A percentile compares a stretch with the other conserved stretches of the same genome.
Evolutionary conservation across 2,113 vertebrate species (phyloP).

Genomic region (Tragelaphus buxtoni): DNA sequence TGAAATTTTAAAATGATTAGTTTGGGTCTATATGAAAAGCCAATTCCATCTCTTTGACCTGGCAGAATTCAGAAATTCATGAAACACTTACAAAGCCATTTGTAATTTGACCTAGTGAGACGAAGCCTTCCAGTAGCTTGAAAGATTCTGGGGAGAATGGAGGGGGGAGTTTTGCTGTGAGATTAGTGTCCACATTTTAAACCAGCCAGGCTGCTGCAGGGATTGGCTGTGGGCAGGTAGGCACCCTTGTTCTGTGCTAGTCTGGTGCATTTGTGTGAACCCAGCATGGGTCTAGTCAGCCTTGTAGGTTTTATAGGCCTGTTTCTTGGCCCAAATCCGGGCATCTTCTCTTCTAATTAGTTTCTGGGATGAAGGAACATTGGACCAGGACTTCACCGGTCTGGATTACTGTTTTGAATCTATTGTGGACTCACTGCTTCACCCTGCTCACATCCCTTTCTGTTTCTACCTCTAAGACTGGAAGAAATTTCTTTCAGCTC

Average conservation of each 20-base stretch:
- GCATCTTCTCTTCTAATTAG: rapidly evolving
- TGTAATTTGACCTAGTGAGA: background rate
- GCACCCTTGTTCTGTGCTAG: background rate
- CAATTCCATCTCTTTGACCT: background rate
- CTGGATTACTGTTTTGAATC: background rate
- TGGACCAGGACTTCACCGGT: rapidly evolving
- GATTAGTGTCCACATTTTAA: background rate
- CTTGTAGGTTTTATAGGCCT: background rate
- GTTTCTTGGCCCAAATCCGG: rapidly evolving
- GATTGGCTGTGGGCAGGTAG: rapidly evolving
- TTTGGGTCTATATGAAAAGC: background rate
- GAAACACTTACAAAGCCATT: background rate
- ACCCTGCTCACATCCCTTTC: background rate
- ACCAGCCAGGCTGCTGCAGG: background rate
- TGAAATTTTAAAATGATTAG: background rate
- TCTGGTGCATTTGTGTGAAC: rapidly evolving
- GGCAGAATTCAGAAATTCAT: background rate
- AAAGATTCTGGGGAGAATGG: too few species aligned
- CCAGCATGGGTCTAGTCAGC: rapidly evolving
- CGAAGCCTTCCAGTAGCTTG: background rate
- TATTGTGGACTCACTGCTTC: rapidly evolving
- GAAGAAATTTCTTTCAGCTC: background rate
- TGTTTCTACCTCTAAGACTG: background rate
- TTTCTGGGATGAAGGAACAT: background rate
- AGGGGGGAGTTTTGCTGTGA: rapidly evolving